A percentile compares a stretch with the other conserved stretches of the same genome.
phyloP scores from a whole-genome alignment of 2,888 invertebrate genomes.

The Pollenia angustigena region DNA sequence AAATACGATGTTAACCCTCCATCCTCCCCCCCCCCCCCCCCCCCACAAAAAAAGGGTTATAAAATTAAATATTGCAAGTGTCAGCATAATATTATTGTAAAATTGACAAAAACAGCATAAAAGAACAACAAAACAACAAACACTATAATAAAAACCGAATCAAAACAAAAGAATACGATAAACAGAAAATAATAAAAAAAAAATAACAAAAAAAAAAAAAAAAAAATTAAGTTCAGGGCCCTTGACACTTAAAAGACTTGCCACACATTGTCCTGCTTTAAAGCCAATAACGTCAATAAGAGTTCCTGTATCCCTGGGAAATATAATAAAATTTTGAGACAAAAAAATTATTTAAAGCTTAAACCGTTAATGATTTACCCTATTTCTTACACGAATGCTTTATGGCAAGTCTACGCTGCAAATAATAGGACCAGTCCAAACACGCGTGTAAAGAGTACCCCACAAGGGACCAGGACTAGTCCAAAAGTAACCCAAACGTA shows the following conservation, averaged over 20 bases:
- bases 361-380: too few species aligned
- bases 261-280: conserved; percentile 19
- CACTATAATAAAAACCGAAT: conserved; percentile 38
- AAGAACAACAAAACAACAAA: conserved; percentile 77
- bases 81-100: conserved; percentile 72
- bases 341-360: too few species aligned
- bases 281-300: not conserved
- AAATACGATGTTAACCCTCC: not conserved
- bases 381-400: too few species aligned
- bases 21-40: too few species aligned
- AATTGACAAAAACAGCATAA: conserved; percentile 61
- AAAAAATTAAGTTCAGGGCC: conserved; percentile 73
- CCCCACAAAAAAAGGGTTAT: conserved; percentile 55
- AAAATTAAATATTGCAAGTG: conserved; percentile 74
- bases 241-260: conserved; percentile 69
- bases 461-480: too few species aligned
- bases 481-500: too few species aligned
- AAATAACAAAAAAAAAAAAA: conserved; percentile 76
- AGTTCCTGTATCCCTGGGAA: too few species aligned
- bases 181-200: conserved; percentile 71
- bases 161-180: conserved; percentile 11
- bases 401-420: too few species aligned
- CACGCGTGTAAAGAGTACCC: too few species aligned
- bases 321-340: too few species aligned
- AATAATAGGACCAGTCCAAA: too few species aligned